phyloP scores from a whole-genome alignment of 2,113 vertebrate species.

The Chaetorhynchus papuensis region DNA sequence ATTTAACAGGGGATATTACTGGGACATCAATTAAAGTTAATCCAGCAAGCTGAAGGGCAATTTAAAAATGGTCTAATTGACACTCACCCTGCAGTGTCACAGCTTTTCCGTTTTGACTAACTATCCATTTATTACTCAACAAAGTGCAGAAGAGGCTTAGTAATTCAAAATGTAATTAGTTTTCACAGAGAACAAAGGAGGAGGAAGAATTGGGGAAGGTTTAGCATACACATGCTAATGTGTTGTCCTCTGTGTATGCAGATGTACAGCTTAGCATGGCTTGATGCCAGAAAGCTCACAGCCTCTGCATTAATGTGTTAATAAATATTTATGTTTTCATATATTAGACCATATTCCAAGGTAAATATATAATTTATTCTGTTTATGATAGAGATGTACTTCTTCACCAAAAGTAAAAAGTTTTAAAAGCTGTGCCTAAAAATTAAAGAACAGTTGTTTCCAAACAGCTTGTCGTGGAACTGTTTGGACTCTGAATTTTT shows the following conservation, averaged over 20 bases:
- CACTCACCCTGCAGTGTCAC: neutral
- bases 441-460: neutral
- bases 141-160: neutral
- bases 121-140: slow-evolving; percentile 28
- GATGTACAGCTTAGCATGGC: neutral
- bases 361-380: slow-evolving; percentile 23
- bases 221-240: slow-evolving; percentile 17
- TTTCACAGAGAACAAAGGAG: slow-evolving; percentile 9
- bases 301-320: neutral
- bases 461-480: neutral
- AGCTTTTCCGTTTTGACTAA: slow-evolving; percentile 23
- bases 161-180: slow-evolving; percentile 44
- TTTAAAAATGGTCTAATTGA: slow-evolving; percentile 23
- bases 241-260: slow-evolving; percentile 15
- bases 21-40: slow-evolving; percentile 49
- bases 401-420: neutral
- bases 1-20: slow-evolving; percentile 26
- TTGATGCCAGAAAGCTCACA: slow-evolving; percentile 2
- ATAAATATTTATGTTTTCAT: slow-evolving; percentile 62
- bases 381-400: neutral
- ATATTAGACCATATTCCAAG: neutral
- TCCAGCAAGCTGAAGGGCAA: slow-evolving; percentile 15
- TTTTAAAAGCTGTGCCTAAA: neutral
- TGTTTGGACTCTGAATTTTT: neutral
- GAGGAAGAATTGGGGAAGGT: neutral